Base-by-base conservation (phyloP, 2,113 vertebrate genomes). In the Hippocampus abdominalis region DNA sequence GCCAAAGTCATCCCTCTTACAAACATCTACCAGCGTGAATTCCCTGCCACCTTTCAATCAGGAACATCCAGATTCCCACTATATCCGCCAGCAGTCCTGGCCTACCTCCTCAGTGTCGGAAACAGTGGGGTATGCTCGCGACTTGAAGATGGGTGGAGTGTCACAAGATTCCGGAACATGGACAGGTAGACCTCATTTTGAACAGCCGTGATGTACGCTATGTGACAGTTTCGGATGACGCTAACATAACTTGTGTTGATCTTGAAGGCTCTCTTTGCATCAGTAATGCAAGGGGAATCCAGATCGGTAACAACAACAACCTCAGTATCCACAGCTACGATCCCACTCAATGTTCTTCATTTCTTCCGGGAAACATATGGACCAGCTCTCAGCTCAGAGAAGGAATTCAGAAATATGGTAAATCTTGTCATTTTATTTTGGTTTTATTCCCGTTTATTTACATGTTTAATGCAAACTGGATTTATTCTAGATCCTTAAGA, bases 281-380 rank as follows among this genome's bases (percentile, higher is more conserved):
- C 80, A 68, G 73, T 0, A 86, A 91, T 51, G 89, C 91, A 72
- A 89, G 84, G 2, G 89, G 86, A 32, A 87, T 93, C 80, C 92
- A 93, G 71, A 93, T 93, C 9, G 92, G 92, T n/a, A 84, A 77
- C 81, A 81, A 91, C 86, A 93, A 93, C 85, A 78, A 2, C 0
- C 84, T 93, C 82, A 80, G 66, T 21, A 81, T 91, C 54, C 61
- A 74, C 53, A 39, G 62, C 54, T 53, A 21, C 8, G 90, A 91
- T 0, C 23, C 62, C 1, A 9, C n/a, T 36, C 39, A 5, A 13
- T 66, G 73, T 59, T 75, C 36, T 16, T 13, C 39, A 20, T 76
- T 74, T 21, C 10, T 29, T 27, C 66, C 64, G 49, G 23, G 65
- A 66, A 79, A 68, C 16, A 27, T 63, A 16, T 39, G 65, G 32